Evolutionary conservation across 2,797 vertebrate genomes (phyloP), one percentile per base, ranked within the genome.

Genomic region (Percopsis omiscomaycus): DNA sequence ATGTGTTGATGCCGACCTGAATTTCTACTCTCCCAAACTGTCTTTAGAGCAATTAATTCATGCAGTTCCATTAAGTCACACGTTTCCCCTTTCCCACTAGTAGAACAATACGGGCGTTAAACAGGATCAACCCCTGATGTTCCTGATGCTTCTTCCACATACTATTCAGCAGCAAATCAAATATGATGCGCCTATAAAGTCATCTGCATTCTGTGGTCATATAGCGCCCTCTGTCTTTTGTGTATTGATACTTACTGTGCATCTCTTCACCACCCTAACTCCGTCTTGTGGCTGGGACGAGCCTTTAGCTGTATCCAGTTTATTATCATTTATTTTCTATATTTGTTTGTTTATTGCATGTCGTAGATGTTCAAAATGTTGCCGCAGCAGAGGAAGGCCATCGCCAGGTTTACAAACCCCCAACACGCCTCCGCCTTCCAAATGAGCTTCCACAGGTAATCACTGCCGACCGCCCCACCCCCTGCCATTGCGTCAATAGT

Each of bases 381-480:
- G 69, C 98, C 96, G 44, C 94, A 96, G 78, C 95, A 98, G 64
- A 93, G 97, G 89, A 98, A 97, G 91, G 97, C 98, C 74, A 83
- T 99, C 44, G 98, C 98, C 3, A 97, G 90, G 75, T 99, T 98
- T 83, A 93, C 93, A 87, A 94, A 85, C 63, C 93, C 96, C 49
- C 91, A 95, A 55, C 96, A 99, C 0, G 98, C 98, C 1, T 85
- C 90, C 32, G 96, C 93, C 30, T 99, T 99, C 83, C 96, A 99
- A 80, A 93, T 95, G 91, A 98, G 94, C 87, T 99, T 98, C 92
- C 95, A 98, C 91, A 97, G 97, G 98, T 99, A 93, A 90, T 75
- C 45, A 65, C 48, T 42, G 22, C 11, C 48, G 9, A 54, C 58
- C 32, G 15, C 29, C 5, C 49, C 48, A 61, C 50, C 5, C 22